Conservation (phyloP, 2,888 invertebrate species). For the Pollenia amentaria region DNA sequence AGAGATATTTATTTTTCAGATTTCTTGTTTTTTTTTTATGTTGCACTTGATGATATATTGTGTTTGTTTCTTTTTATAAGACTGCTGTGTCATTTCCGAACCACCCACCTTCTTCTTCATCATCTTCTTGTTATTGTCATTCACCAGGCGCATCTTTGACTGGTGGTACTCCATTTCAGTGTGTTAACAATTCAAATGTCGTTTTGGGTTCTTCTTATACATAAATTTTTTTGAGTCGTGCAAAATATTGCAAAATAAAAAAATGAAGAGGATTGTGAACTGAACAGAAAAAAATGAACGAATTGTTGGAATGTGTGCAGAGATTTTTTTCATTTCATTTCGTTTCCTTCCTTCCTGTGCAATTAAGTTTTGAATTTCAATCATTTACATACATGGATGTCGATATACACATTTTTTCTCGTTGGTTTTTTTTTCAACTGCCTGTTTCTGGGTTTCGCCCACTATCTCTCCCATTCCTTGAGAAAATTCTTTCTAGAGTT, state of each 20-base stretch:
- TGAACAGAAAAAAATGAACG: slow-evolving; percentile 3
- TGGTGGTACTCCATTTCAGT: slow-evolving; percentile 41
- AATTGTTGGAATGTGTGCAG: slow-evolving; percentile 42
- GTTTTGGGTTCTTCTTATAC: slow-evolving; percentile 23
- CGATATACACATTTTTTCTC: slow-evolving; percentile 36
- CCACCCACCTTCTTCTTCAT: not conserved
- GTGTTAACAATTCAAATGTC: slow-evolving; percentile 70
- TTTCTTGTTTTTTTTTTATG: slow-evolving; percentile 62
- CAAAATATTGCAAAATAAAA: slow-evolving; percentile 45
- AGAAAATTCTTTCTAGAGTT: slow-evolving; percentile 3
- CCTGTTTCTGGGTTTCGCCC: not conserved
- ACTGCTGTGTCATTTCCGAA: slow-evolving; percentile 29
- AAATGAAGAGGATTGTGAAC: slow-evolving; percentile 20
- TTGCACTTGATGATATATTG: slow-evolving; percentile 67
- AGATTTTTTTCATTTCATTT: slow-evolving; percentile 67
- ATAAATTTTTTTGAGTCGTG: slow-evolving; percentile 45
- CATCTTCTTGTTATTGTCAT: slow-evolving; percentile 27
- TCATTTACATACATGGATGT: slow-evolving; percentile 68
- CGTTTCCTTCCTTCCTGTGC: slow-evolving; percentile 73
- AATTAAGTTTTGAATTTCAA: slow-evolving; percentile 74
- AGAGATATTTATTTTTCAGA: slow-evolving; percentile 9
- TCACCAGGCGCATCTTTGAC: slow-evolving; percentile 45
- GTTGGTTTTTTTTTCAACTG: not conserved
- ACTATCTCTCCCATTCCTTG: slow-evolving; percentile 25
- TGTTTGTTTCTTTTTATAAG: slow-evolving; percentile 64